Base-by-base conservation (phyloP, 2,888 invertebrate genomes). In the Polyploca ridens region DNA sequence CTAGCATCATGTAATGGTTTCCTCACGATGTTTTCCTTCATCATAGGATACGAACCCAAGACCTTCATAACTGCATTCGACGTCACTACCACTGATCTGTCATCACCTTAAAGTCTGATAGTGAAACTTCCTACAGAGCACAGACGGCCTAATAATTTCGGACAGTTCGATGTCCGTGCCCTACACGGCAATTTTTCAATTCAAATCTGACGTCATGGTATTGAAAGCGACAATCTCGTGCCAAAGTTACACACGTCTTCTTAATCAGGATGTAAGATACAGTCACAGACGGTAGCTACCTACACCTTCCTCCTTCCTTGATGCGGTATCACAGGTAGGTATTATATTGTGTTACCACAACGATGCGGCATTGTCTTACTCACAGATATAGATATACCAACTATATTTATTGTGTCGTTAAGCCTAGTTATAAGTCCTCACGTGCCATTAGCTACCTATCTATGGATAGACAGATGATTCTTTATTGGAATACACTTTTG, bases 321-420 rank as follows among this genome's bases (percentile, higher is more conserved):
- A 54, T 54, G 10, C 19, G 54, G 16, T 54, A 54, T 54, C 54
- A 54, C 54, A 19, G 54, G 54, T 54, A 41, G 41, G 11, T 41
- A 16, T 8, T 49, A 16, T 19, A 54, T 10, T 54, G n/a, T n/a
- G 6, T n/a, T 10, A 54, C 54, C 54, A 19, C 54, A 54, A 54
- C 19, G 19, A 54, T 54, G 10, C 19, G 54, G 54, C 19, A 59
- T 59, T 59, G 27, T 33, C 35, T 11, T 59, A 33, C 27, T 27
- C 27, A 27, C 27, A 27, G 27, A 27, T 27, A 27, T 27, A 27
- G 27, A 27, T 27, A 27, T 27, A 27, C 27, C 27, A 27, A 27
- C 35, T 33, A 35, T 59, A 59, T 59, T 59, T 59, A 35, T 59
- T 59, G 35, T 33, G 33, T 35, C 59, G 35, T 35, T 59, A 35